Conservation (phyloP, 2,797 vertebrate species). For the Scarus forsteni region DNA sequence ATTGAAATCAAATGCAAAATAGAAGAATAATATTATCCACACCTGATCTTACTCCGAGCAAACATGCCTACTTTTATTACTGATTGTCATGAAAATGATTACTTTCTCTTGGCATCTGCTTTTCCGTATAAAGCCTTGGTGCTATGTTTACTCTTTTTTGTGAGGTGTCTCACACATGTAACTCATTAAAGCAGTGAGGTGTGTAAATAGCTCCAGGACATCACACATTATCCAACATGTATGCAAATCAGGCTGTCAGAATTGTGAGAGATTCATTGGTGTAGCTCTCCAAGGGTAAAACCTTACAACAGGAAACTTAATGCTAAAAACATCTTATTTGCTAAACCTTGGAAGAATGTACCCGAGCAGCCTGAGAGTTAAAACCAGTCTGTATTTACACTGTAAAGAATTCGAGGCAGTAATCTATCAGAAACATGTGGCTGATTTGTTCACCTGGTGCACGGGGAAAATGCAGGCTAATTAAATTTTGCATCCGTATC, state of each 20-base stretch:
- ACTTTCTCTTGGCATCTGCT: neutral
- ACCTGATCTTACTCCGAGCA: neutral
- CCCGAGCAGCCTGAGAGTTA: neutral
- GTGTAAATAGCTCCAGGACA: constrained; percentile 17
- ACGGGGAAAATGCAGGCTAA: constrained; percentile 1
- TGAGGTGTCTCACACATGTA: constrained; percentile 14
- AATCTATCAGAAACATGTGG: neutral
- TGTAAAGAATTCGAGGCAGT: neutral
- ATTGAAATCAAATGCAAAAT: no score
- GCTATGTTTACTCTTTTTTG: neutral
- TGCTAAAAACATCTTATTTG: neutral
- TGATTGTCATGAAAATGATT: neutral
- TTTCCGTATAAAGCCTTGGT: constrained; percentile 9
- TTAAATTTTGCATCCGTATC: neutral
- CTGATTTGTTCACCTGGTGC: constrained; percentile 14
- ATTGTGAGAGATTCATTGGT: constrained; percentile 1
- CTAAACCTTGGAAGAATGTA: neutral
- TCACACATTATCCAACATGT: constrained; percentile 5
- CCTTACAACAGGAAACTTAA: neutral
- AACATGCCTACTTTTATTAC: neutral
- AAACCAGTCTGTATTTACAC: constrained; percentile 5
- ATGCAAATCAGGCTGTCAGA: constrained; percentile 14
- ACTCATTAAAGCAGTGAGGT: constrained; percentile 6
- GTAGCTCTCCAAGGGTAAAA: neutral
- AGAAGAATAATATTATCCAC: no score